Base-by-base conservation (phyloP, 2,888 invertebrate species). In the Rutpela maculata region DNA sequence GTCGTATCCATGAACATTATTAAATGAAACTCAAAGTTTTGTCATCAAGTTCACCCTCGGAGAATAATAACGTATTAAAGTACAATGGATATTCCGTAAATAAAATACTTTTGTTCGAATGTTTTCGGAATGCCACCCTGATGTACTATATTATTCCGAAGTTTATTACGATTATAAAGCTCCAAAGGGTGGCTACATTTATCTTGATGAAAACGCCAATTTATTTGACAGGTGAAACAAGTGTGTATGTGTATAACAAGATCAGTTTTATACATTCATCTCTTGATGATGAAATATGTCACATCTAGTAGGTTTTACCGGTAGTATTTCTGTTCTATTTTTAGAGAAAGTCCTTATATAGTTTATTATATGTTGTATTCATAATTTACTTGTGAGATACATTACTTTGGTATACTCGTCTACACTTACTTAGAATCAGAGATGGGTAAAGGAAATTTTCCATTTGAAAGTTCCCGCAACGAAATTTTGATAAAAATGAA, bases 141-240 rank as follows among this genome's bases (percentile, higher is more conserved):
- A n/a, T n/a, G 50, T 50, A 43, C 43, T 43, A 12, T 43, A 50
- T 50, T 50, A 50, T 50, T n/a, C 50, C 4, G 50, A 50, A 50
- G n/a, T n/a, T n/a, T 50, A 50, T n/a, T 43, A 9, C 31, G 31
- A 35, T 35, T 43, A 7, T 43, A 43, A 43, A 43, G 43, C 43
- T 43, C 43, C 15, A 43, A 43, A 43, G 43, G 2, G 7, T 4
- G 15, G 11, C 22, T 43, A 50, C 15, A 50, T 50, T 50, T n/a
- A n/a, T 50, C 50, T 50, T n/a, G 50, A 50, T 50, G 50, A 15
- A 43, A 43, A 43, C 12, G 11, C 3, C 50, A 50, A 50, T 50
- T 50, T 50, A 50, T 50, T n/a, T 50, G 50, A 50, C 50, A 50
- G 12, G 50, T 50, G 50, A 17, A 50, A 50, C n/a, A 50, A n/a